Conservation (phyloP, 2,888 invertebrate genomes). For the Plagodis dolabraria region DNA sequence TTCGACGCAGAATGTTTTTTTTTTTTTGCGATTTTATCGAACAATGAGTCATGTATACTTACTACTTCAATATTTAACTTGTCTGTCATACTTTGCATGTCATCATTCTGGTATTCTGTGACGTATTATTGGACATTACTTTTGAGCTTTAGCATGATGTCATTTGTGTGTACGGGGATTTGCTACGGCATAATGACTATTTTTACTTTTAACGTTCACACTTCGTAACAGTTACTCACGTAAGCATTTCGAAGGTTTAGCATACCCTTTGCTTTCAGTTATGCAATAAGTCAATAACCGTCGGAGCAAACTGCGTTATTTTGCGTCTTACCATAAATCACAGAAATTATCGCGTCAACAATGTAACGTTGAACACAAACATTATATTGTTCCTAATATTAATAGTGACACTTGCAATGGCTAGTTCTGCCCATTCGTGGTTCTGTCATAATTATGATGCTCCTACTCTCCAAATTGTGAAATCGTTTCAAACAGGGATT, state of each 20-base stretch:
- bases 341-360: slow-evolving; percentile 4
- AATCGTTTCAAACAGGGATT: slow-evolving; percentile 1
- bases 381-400: slow-evolving; percentile 8
- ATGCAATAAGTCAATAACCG: slow-evolving; percentile 32
- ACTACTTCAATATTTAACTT: slow-evolving; percentile 42
- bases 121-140: slow-evolving; percentile 52
- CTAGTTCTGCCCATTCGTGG: slow-evolving; percentile 6
- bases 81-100: slow-evolving; percentile 49
- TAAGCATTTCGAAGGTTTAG: slow-evolving; percentile 9
- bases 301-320: slow-evolving; percentile 16
- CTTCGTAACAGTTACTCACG: slow-evolving; percentile 26
- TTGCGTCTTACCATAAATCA: slow-evolving; percentile 3
- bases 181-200: slow-evolving; percentile 36
- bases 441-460: slow-evolving; percentile 23
- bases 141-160: slow-evolving; percentile 60
- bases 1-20: slow-evolving; percentile 23
- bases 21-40: slow-evolving; percentile 28
- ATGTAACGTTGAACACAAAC: slow-evolving; percentile 7
- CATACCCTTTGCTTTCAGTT: slow-evolving; percentile 18
- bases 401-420: slow-evolving; percentile 1
- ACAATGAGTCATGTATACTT: slow-evolving; percentile 45
- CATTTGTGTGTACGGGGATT: slow-evolving; percentile 54
- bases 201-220: slow-evolving; percentile 36
- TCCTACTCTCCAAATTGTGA: slow-evolving; percentile 12
- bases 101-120: slow-evolving; percentile 63